Evolutionary conservation across 2,113 vertebrate genomes (phyloP).

Genomic region (Ptilorrhoa leucosticta): DNA sequence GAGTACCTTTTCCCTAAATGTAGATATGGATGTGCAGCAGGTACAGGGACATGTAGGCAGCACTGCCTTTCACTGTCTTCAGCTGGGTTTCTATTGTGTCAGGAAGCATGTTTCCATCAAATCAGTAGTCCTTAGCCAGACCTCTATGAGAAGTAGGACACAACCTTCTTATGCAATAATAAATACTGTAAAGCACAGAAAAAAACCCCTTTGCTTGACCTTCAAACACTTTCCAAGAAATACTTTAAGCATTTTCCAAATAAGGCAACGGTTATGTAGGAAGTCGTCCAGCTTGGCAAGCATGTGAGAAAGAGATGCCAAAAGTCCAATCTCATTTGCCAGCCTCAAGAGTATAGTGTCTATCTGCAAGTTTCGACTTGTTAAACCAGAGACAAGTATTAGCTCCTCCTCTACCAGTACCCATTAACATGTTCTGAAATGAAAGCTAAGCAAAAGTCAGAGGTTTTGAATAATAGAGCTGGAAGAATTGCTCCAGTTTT

Average conservation of each 20-base stretch:
- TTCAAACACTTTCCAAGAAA: conserved; percentile 25
- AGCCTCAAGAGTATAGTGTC: not conserved
- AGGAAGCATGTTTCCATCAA: not conserved
- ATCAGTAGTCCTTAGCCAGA: not conserved
- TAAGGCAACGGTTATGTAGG: not conserved
- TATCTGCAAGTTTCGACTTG: not conserved
- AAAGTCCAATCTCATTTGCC: not conserved
- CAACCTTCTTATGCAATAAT: not conserved
- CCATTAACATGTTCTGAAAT: not conserved
- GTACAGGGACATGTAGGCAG: not conserved
- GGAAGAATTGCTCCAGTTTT: not conserved
- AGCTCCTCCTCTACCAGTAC: not conserved
- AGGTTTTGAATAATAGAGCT: not conserved
- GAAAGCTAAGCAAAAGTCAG: not conserved
- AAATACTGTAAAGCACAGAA: not conserved
- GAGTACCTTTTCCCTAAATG: not conserved
- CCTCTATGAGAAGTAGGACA: not conserved
- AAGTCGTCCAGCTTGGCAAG: not conserved
- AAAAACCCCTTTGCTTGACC: not conserved
- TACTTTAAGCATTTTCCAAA: conserved; percentile 28
- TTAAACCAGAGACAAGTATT: not conserved
- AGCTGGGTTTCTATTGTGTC: not conserved
- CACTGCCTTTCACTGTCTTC: not conserved
- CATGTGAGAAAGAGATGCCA: not conserved
- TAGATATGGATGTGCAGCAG: not conserved